Evolutionary conservation across 2,888 invertebrate genomes (phyloP).

Genomic region (Lasioglossum marginatum): DNA sequence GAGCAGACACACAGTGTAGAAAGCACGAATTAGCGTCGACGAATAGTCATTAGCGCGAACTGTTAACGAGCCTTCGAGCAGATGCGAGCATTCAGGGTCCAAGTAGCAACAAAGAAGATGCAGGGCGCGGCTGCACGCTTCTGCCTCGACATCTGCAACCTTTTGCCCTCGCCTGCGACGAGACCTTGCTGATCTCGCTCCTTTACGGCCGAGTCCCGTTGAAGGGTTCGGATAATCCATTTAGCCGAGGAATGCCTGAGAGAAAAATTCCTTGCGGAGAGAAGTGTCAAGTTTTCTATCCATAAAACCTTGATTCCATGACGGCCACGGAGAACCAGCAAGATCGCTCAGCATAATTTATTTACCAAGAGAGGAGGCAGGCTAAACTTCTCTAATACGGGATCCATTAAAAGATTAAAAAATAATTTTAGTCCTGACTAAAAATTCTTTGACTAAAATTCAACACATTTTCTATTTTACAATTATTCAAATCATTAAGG

Average conservation of each 20-base stretch:
- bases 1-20: not conserved
- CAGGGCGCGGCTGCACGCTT: constrained; percentile 3
- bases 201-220: not conserved
- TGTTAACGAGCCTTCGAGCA: constrained; percentile 40
- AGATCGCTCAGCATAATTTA: not conserved
- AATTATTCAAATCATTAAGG: too few species aligned
- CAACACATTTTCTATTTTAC: not conserved
- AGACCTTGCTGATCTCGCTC: not conserved
- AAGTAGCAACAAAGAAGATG: constrained; percentile 36
- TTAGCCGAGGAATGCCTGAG: not conserved
- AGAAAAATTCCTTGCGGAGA: not conserved
- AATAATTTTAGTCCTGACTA: not conserved
- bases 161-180: constrained; percentile 7
- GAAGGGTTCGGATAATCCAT: constrained; percentile 1
- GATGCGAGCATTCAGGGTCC: constrained; percentile 37
- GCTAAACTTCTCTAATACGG: not conserved
- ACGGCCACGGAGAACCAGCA: not conserved
- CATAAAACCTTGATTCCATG: not conserved
- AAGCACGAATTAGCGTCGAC: constrained; percentile 14
- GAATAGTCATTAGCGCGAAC: constrained; percentile 6
- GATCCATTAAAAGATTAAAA: not conserved
- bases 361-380: not conserved
- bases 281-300: not conserved
- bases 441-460: not conserved
- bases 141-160: constrained; percentile 38